These are phyloP conservation scores for Drosophila busckii DNA, from an alignment of 1,140 invertebrate genomes.

Conservation along the genomic window DNA sequence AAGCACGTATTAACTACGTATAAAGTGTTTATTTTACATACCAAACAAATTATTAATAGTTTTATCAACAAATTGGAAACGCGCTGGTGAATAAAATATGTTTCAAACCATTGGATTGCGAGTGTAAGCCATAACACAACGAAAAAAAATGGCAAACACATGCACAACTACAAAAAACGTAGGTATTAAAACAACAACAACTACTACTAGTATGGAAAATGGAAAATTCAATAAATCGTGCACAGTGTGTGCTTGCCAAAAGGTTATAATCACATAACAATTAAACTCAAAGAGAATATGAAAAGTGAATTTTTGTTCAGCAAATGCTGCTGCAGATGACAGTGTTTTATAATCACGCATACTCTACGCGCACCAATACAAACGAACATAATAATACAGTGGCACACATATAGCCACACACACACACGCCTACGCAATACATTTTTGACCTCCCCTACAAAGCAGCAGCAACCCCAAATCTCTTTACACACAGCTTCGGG, in stretches of 20 bases:
- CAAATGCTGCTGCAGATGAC: slow-evolving; percentile 44
- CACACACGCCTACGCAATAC: slow-evolving; percentile 34
- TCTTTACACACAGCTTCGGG: background rate
- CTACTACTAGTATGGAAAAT: slow-evolving; percentile 34
- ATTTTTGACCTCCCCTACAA: slow-evolving; percentile 65
- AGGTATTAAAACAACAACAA: slow-evolving; percentile 43
- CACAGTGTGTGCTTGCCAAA: slow-evolving; percentile 25
- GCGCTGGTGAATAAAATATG: slow-evolving; percentile 16
- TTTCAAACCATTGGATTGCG: slow-evolving; percentile 18
- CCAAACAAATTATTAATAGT: background rate
- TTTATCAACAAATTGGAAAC: slow-evolving; percentile 39
- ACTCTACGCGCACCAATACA: slow-evolving; percentile 11
- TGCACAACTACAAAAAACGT: slow-evolving; percentile 64
- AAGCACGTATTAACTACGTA: too few species aligned
- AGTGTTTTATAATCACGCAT: slow-evolving; percentile 63
- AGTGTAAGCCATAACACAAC: slow-evolving; percentile 48
- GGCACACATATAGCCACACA: slow-evolving; percentile 13
- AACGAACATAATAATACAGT: slow-evolving; percentile 8
- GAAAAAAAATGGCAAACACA: slow-evolving; percentile 66
- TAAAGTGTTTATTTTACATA: slow-evolving; percentile 14
- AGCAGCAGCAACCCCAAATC: slow-evolving; percentile 18
- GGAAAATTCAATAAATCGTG: slow-evolving; percentile 70
- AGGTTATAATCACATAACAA: slow-evolving; percentile 48
- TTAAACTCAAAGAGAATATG: slow-evolving; percentile 41
- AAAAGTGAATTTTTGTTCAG: slow-evolving; percentile 43